Percentiles rank a stretch among this genome's conserved stretches.
Evolutionary conservation across 2,888 invertebrate species (phyloP).

Genomic region (Philereme vetulata): DNA sequence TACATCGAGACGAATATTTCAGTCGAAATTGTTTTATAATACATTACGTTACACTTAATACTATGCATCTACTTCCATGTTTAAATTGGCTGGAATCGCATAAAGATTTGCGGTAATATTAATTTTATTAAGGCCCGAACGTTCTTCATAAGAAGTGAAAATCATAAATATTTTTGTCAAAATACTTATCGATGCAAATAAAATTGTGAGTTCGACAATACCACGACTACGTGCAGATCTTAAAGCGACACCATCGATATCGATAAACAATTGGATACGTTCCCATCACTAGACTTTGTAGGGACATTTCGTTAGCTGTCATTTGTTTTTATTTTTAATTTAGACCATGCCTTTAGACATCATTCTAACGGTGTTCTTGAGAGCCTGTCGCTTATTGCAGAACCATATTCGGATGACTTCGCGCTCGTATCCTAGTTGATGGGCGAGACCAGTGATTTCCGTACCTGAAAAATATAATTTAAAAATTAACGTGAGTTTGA

Average conservation of each 20-base stretch:
- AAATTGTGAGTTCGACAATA: conserved; percentile 53
- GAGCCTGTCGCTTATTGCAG: conserved; percentile 98
- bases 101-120: conserved; percentile 60
- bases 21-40: conserved; percentile 79
- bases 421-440: conserved; percentile 97
- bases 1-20: conserved; percentile 80
- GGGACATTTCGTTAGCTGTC: conserved; percentile 31
- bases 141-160: conserved; percentile 47
- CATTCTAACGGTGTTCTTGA: conserved; percentile 98
- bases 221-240: conserved; percentile 58
- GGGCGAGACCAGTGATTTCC: conserved; percentile 97
- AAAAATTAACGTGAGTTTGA: too few relatives aligned
- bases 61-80: conserved; percentile 60
- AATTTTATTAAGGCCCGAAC: conserved; percentile 59
- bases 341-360: conserved; percentile 94
- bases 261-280: conserved; percentile 45
- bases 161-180: conserved; percentile 39
- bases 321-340: conserved; percentile 40
- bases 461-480: conserved; percentile 87
- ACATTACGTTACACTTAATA: conserved; percentile 68
- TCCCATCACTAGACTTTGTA: conserved; percentile 49
- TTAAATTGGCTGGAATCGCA: conserved; percentile 77
- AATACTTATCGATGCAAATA: conserved; percentile 61
- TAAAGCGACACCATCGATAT: conserved; percentile 55
- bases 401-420: conserved; percentile 99